These are phyloP conservation scores for Lepidochrysops patricia DNA, from an alignment of 2,888 invertebrate genomes.

Conservation along the genomic window DNA sequence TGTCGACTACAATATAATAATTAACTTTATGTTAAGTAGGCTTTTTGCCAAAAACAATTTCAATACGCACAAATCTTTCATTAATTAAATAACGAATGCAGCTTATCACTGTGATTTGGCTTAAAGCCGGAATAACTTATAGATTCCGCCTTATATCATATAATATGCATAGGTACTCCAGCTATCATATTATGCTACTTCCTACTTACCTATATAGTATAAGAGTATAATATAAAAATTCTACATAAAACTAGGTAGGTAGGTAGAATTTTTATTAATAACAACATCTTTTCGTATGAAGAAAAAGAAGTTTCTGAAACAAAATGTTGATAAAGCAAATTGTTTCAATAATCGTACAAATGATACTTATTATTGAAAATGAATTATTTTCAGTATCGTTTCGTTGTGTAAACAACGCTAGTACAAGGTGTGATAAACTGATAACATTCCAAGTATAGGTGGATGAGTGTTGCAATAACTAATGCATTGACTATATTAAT, in stretches of 20 bases:
- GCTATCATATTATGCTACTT: neutral
- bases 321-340: neutral
- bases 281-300: too few relatives aligned
- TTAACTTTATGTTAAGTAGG: too few relatives aligned
- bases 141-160: neutral
- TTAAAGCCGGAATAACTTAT: neutral
- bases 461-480: neutral
- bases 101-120: too few relatives aligned
- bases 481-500: neutral
- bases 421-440: constrained; percentile 4
- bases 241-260: too few relatives aligned
- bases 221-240: too few relatives aligned
- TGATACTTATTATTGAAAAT: neutral
- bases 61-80: neutral
- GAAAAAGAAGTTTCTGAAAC: too few relatives aligned
- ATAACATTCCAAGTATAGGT: constrained; percentile 5
- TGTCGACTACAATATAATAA: too few relatives aligned
- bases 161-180: neutral
- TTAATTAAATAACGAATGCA: neutral
- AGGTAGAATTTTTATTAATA: too few relatives aligned
- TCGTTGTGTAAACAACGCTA: neutral
- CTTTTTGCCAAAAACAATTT: neutral
- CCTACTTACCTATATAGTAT: neutral
- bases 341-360: neutral
- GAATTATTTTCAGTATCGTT: neutral